These are phyloP conservation scores for Tetramorium simillimum DNA, from an alignment of 1,140 invertebrate species.

Conservation along the genomic window DNA sequence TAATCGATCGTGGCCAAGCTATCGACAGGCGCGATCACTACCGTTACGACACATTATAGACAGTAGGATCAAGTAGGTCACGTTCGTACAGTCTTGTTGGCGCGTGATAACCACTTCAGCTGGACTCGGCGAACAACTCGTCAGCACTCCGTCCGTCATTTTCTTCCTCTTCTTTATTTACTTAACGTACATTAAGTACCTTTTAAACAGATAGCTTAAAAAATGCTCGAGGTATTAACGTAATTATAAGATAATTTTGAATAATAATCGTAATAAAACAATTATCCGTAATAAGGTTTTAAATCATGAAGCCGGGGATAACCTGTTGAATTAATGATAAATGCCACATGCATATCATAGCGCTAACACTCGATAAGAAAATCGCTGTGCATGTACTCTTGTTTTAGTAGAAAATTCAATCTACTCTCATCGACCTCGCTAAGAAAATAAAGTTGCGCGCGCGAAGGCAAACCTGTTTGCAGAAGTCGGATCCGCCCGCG, in stretches of 20 bases:
- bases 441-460: slow-evolving; percentile 44
- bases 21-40: slow-evolving; percentile 61
- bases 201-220: not conserved
- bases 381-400: slow-evolving; percentile 51
- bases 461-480: slow-evolving; percentile 71
- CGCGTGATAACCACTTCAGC: slow-evolving; percentile 51
- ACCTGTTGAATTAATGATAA: slow-evolving; percentile 8
- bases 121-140: not conserved
- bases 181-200: not conserved
- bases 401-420: slow-evolving; percentile 72
- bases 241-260: slow-evolving; percentile 21
- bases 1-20: slow-evolving; percentile 63
- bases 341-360: not conserved
- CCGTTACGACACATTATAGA: slow-evolving; percentile 61
- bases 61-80: slow-evolving; percentile 70
- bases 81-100: slow-evolving; percentile 45
- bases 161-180: not conserved
- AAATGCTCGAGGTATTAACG: not conserved
- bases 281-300: not conserved
- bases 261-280: not conserved
- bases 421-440: slow-evolving; percentile 45
- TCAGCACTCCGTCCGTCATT: not conserved
- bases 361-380: slow-evolving; percentile 47
- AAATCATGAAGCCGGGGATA: not conserved
- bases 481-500: slow-evolving; percentile 71